A percentile compares a stretch with the other conserved stretches of the same genome.
Conservation (phyloP, 2,888 invertebrate genomes). For the Vannuccia rotundouncinata region DNA sequence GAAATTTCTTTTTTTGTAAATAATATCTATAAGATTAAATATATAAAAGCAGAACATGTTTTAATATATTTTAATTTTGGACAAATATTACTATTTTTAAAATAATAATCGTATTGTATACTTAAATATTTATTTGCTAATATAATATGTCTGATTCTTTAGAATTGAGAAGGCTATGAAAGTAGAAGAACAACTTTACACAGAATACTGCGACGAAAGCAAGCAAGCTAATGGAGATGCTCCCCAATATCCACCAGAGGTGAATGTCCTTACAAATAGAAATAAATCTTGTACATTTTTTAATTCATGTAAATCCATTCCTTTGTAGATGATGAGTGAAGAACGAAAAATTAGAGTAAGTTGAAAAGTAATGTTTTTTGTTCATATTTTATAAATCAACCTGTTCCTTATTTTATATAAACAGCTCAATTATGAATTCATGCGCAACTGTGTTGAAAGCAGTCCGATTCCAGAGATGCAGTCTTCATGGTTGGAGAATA, state of each 20-base stretch:
- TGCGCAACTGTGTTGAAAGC: constrained; percentile 54
- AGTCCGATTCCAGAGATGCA: constrained; percentile 55
- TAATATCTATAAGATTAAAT: too few relatives aligned
- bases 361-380: neutral
- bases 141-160: too few relatives aligned
- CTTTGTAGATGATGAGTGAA: constrained; percentile 54
- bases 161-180: constrained; percentile 52
- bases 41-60: too few relatives aligned
- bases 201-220: constrained; percentile 43
- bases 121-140: too few relatives aligned
- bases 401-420: neutral
- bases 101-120: too few relatives aligned
- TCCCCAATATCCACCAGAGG: constrained; percentile 49
- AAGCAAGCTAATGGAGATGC: constrained; percentile 41
- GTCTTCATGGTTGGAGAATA: constrained; percentile 52
- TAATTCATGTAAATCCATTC: constrained; percentile 4
- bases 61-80: too few relatives aligned
- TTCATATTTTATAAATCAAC: neutral
- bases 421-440: constrained; percentile 55
- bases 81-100: too few relatives aligned
- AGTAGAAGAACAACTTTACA: constrained; percentile 48
- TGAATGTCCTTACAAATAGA: constrained; percentile 39
- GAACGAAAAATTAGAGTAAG: constrained; percentile 52
- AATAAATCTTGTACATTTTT: neutral
- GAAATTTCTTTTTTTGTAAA: too few relatives aligned